Base-by-base conservation (phyloP, 30 jellyfish, hydroid and myxozoan species). In the Sanderia malayensis region DNA sequence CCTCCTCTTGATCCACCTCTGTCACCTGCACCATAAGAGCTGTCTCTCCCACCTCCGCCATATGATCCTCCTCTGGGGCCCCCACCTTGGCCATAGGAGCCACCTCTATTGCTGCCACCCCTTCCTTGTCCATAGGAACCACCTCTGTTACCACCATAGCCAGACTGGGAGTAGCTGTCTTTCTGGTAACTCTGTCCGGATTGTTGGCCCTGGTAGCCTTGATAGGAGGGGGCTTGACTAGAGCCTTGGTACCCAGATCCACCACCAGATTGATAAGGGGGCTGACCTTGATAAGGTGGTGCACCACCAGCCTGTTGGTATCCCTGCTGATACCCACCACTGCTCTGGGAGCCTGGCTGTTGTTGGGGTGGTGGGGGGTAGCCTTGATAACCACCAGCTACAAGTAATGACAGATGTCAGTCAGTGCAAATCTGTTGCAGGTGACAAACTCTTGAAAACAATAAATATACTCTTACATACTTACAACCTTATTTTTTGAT, bases 1-100 rank as follows among this genome's bases (percentile, higher is more conserved):
- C 87, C 87, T 62, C 80, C 70, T 61, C 70, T 19, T 22, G 79
- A 46, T 27, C 87, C 79, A 13, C 83, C 73, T 76, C 87, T 76
- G 65, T 76, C 87, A 61, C 67, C 87, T 33, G 41, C 76, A 17
- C 86, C 71, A 28, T 41, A 41, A 6, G 55, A 41, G 15, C 55
- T 41, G 8, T 61, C 86, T 1, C 86, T 33, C 0, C 80, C 30
- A n/a, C 67, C 86, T 21, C 77, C 66, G 34, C 86, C 80, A n/a
- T 44, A 75, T 25, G 70, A 52, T 1, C 87, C 79, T 75, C 87
- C 67, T 25, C 87, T 61, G 46, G 24, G 52, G 8, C 75, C 75
- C 1, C 75, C 53, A 18, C 19, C 55, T 41, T 8, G 15, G 8
- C 55, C 55, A 41, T 41, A 41, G 8, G 55, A 41, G 55, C 55